Conservation (phyloP, 1,140 invertebrate genomes). For the Stegodyphus dumicola region DNA sequence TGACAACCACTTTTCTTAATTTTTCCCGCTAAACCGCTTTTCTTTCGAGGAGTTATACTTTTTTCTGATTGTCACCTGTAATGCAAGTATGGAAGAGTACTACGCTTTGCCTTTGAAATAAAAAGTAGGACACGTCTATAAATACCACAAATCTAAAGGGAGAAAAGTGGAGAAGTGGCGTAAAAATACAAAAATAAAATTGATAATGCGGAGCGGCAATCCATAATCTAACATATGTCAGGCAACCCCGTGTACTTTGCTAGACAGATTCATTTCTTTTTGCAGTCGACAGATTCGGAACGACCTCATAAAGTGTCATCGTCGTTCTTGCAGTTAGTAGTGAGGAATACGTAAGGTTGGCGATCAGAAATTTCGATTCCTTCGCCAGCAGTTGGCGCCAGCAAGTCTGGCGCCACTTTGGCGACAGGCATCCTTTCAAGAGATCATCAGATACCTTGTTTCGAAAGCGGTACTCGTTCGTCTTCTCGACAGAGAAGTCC, state of each 20-base stretch:
- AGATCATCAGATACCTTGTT: slow-evolving; percentile 49
- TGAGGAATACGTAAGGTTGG: slow-evolving; percentile 3
- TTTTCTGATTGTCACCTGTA: background rate
- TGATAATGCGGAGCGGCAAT: background rate
- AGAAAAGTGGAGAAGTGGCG: background rate
- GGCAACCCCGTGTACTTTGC: background rate
- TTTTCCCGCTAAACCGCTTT: too few species aligned
- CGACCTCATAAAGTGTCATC: background rate
- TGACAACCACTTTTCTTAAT: too few species aligned
- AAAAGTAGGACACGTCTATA: background rate
- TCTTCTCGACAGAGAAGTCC: background rate
- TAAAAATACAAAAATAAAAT: background rate
- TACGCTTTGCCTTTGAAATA: background rate
- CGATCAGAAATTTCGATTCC: slow-evolving; percentile 39
- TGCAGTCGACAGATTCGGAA: background rate
- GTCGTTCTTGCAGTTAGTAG: too few species aligned
- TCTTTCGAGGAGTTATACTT: too few species aligned
- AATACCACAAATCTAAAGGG: background rate
- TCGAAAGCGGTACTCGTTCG: background rate
- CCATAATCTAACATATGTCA: background rate
- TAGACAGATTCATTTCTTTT: background rate
- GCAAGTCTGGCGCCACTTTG: slow-evolving; percentile 9
- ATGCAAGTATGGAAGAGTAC: background rate
- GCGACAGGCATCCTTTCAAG: slow-evolving; percentile 5
- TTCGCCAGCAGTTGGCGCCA: slow-evolving; percentile 42